A percentile compares a stretch with the other conserved stretches of the same genome.
These are phyloP conservation scores for Geococcyx californianus DNA, from an alignment of 2,113 vertebrate species.

Conservation along the genomic window DNA sequence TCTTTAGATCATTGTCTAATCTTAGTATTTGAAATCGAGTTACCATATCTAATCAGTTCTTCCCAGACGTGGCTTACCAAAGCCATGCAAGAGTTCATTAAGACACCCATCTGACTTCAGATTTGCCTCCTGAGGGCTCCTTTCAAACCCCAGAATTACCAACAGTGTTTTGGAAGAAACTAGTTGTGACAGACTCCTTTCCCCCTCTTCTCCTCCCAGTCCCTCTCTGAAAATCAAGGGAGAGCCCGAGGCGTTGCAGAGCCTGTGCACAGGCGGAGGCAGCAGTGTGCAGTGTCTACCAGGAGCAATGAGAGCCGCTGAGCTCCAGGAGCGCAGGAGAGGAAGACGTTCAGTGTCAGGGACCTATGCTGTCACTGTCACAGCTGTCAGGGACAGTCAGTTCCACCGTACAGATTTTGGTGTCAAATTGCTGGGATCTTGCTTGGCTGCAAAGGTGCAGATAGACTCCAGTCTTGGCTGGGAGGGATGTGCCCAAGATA, in stretches of 20 bases:
- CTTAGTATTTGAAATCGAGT: constrained; percentile 52
- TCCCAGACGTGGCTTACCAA: constrained; percentile 37
- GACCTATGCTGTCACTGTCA: fast-evolving
- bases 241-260: not conserved
- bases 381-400: not conserved
- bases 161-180: not conserved
- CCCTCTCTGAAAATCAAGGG: not conserved
- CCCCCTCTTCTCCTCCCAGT: not conserved
- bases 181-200: not conserved
- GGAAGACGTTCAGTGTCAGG: not conserved
- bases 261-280: not conserved
- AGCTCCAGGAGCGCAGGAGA: not conserved
- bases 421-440: not conserved
- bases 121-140: not conserved
- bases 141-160: not conserved
- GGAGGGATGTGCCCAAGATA: fast-evolving
- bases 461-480: not conserved
- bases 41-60: constrained; percentile 42
- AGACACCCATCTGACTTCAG: not conserved
- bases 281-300: not conserved
- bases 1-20: constrained; percentile 56
- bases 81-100: not conserved
- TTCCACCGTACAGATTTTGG: not conserved
- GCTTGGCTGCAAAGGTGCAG: not conserved
- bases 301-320: not conserved